These are phyloP conservation scores for Cisticola juncidis DNA, from an alignment of 2,113 vertebrate species.

Conservation along the genomic window DNA sequence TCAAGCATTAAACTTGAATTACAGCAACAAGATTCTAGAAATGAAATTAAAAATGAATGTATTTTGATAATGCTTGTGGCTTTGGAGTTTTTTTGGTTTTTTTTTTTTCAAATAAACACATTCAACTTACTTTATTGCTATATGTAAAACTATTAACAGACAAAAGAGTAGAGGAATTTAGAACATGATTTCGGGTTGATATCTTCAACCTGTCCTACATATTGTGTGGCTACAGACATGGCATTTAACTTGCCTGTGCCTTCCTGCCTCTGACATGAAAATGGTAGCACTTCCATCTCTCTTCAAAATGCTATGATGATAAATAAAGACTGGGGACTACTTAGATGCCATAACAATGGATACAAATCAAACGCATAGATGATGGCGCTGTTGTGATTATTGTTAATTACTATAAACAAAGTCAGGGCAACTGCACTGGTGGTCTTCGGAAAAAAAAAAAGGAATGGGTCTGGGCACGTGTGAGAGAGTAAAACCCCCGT, in stretches of 20 bases:
- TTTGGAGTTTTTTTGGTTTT: background rate
- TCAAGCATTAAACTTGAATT: background rate
- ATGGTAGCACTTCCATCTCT: rapidly evolving
- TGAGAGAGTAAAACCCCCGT: rapidly evolving
- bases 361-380: background rate
- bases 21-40: background rate
- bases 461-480: rapidly evolving
- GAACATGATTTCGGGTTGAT: background rate
- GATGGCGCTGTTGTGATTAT: no score
- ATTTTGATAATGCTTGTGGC: background rate
- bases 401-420: background rate
- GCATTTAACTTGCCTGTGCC: background rate
- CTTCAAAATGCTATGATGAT: rapidly evolving
- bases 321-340: background rate
- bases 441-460: background rate
- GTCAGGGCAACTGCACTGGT: rapidly evolving
- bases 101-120: background rate
- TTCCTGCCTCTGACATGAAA: background rate
- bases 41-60: rapidly evolving
- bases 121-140: background rate
- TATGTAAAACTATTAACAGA: background rate
- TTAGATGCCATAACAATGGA: background rate
- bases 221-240: background rate
- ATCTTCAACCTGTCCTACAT: background rate
- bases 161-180: background rate